These are phyloP conservation scores for Seira ritae DNA, from an alignment of 2,888 invertebrate genomes.

Conservation along the genomic window DNA sequence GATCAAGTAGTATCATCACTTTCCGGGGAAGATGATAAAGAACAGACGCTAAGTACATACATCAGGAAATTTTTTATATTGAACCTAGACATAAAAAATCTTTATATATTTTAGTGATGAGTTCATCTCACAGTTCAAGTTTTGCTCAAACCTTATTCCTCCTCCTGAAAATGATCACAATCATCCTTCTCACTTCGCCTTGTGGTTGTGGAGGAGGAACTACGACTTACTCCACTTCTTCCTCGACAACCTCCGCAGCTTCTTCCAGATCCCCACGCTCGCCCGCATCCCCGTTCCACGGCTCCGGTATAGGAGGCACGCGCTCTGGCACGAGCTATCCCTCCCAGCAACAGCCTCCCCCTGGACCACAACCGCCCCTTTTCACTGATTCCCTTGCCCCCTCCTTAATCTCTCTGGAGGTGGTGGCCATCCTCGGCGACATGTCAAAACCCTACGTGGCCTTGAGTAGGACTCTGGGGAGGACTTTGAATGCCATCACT, in stretches of 20 bases:
- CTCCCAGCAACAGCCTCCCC: constrained; percentile 46
- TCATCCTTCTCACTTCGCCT: constrained; percentile 36
- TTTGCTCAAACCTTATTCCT: constrained; percentile 45
- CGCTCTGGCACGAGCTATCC: constrained; percentile 29
- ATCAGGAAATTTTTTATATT: too few relatives aligned
- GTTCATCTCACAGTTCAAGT: constrained; percentile 27
- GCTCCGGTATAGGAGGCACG: constrained; percentile 21
- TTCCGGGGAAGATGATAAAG: too few relatives aligned
- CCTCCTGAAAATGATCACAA: constrained; percentile 21
- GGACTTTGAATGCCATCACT: constrained; percentile 68
- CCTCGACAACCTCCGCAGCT: neutral
- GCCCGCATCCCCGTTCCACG: constrained; percentile 40
- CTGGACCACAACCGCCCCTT: constrained; percentile 1
- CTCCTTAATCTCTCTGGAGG: constrained; percentile 62
- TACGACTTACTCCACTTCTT: neutral
- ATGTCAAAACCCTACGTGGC: constrained; percentile 66
- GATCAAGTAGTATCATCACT: too few relatives aligned
- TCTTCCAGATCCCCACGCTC: constrained; percentile 23
- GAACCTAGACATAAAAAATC: too few relatives aligned
- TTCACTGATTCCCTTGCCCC: constrained; percentile 44
- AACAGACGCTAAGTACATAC: too few relatives aligned
- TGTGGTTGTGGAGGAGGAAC: constrained; percentile 17
- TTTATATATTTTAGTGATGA: too few relatives aligned
- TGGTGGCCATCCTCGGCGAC: constrained; percentile 70
- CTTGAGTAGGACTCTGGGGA: constrained; percentile 67